Conservation (phyloP, 2,797 vertebrate species). For the Spinibarbus caldwelli region DNA sequence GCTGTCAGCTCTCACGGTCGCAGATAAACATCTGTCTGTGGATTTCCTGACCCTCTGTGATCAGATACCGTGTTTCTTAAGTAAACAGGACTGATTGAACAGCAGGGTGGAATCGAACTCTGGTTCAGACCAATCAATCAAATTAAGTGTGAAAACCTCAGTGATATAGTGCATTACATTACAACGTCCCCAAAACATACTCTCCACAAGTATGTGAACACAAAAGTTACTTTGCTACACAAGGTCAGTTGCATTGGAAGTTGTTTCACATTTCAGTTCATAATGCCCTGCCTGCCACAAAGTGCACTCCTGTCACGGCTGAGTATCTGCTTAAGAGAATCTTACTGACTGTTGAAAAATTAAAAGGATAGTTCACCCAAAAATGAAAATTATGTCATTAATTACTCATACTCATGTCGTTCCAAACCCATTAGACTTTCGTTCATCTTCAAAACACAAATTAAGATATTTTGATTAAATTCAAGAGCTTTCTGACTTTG, state of each 20-base stretch:
- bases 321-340: not conserved
- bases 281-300: not conserved
- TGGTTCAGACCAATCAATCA: constrained; percentile 10
- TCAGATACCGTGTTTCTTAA: not conserved
- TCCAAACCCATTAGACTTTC: too few species aligned
- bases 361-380: too few species aligned
- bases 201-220: not conserved
- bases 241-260: not conserved
- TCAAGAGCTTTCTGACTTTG: too few species aligned
- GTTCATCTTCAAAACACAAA: too few species aligned
- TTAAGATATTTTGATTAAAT: too few species aligned
- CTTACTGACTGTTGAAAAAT: not conserved
- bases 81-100: not conserved
- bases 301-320: not conserved
- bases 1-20: constrained; percentile 28
- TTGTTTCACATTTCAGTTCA: not conserved
- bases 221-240: not conserved
- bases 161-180: not conserved
- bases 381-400: too few species aligned
- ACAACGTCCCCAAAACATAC: not conserved
- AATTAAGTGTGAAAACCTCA: not conserved
- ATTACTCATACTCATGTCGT: too few species aligned
- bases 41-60: constrained; percentile 47
- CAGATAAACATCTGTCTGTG: constrained; percentile 37
- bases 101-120: not conserved